Evolutionary conservation across 2,113 vertebrate genomes (phyloP).

Genomic region (Pachyramphus minor): DNA sequence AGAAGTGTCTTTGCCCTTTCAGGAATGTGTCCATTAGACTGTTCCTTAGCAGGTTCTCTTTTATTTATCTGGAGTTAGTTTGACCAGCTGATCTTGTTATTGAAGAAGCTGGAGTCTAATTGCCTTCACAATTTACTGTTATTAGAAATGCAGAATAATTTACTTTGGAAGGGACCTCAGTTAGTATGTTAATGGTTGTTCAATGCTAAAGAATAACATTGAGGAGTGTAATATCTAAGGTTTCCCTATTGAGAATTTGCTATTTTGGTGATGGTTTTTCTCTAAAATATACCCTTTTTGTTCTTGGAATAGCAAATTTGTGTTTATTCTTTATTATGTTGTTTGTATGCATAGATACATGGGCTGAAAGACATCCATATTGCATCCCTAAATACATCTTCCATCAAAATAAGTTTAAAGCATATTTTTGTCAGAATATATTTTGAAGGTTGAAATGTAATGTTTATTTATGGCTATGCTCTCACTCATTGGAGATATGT

Average conservation of each 20-base stretch:
- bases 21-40: neutral
- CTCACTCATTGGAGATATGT: rapidly evolving
- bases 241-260: neutral
- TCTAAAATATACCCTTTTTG: neutral
- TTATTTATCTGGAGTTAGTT: neutral
- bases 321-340: neutral
- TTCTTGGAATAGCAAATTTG: neutral
- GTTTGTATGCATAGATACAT: neutral
- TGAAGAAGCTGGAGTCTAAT: neutral
- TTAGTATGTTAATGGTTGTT: neutral
- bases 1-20: neutral
- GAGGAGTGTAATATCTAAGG: neutral
- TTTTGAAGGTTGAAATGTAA: neutral
- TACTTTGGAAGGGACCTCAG: neutral
- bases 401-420: neutral
- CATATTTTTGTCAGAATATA: neutral
- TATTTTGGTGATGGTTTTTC: neutral
- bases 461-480: neutral
- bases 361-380: neutral
- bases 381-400: neutral
- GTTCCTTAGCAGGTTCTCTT: neutral
- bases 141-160: neutral
- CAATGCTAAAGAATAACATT: neutral
- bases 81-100: neutral
- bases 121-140: neutral